These are phyloP conservation scores for Bilobella aurantiaca DNA, from an alignment of 1,140 invertebrate species.

Conservation along the genomic window DNA sequence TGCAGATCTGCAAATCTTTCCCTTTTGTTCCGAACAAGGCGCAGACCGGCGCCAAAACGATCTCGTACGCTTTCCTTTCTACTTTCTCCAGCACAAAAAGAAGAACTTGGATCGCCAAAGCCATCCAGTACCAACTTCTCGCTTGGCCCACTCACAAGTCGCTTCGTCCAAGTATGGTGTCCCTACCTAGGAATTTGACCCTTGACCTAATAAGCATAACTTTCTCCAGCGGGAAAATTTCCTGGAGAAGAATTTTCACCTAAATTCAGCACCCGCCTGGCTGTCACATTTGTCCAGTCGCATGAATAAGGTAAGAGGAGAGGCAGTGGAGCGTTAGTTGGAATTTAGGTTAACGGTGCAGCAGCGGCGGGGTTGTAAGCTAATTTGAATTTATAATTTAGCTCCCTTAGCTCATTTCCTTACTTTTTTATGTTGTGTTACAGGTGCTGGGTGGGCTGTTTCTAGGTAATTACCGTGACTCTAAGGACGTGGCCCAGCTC, in stretches of 20 bases:
- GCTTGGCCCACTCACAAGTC: too few relatives aligned
- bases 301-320: neutral
- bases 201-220: too few relatives aligned
- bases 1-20: neutral
- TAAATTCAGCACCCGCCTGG: neutral
- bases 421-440: neutral
- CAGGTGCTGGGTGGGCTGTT: constrained; percentile 73
- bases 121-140: neutral
- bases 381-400: neutral
- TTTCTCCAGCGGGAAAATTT: too few relatives aligned
- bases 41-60: too few relatives aligned
- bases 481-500: constrained; percentile 78
- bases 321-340: neutral
- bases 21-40: neutral
- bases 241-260: neutral
- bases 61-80: neutral
- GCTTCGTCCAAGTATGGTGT: too few relatives aligned
- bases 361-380: neutral
- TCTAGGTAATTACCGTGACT: constrained; percentile 59
- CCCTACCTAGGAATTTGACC: too few relatives aligned
- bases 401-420: neutral
- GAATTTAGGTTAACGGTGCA: neutral
- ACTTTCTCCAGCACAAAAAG: neutral
- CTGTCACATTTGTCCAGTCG: neutral
- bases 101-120: neutral